These are phyloP conservation scores for Triops longicaudatus DNA, from an alignment of 1,140 invertebrate genomes.

Conservation along the genomic window DNA sequence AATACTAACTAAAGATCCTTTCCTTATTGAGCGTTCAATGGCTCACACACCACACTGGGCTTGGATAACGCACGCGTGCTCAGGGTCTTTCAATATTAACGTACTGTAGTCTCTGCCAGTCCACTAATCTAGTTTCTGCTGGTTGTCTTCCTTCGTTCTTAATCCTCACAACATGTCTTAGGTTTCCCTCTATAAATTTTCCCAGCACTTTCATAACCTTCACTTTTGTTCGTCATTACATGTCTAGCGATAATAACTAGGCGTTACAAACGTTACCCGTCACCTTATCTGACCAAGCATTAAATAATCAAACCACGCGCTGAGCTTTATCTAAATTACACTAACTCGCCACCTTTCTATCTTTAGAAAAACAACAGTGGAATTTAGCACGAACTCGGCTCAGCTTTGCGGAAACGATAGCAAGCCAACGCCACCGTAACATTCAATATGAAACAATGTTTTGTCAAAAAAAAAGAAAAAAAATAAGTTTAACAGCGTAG, in stretches of 20 bases:
- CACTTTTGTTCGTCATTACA: neutral
- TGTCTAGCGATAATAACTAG: neutral
- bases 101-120: neutral
- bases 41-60: neutral
- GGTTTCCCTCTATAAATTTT: neutral
- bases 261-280: neutral
- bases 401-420: neutral
- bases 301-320: neutral
- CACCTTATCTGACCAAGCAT: neutral
- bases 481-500: neutral
- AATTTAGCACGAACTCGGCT: neutral
- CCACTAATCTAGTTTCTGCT: neutral
- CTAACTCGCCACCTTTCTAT: neutral
- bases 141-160: too few species aligned
- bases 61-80: neutral
- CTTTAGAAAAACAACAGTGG: neutral
- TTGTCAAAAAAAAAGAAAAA: neutral
- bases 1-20: neutral
- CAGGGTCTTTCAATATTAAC: neutral
- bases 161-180: too few species aligned
- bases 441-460: neutral
- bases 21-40: neutral
- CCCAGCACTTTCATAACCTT: neutral
- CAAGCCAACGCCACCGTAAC: neutral
- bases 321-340: neutral